A percentile compares a stretch with the other conserved stretches of the same genome.
Evolutionary conservation across 2,888 invertebrate species (phyloP).

Genomic region (Leucoma salicis): DNA sequence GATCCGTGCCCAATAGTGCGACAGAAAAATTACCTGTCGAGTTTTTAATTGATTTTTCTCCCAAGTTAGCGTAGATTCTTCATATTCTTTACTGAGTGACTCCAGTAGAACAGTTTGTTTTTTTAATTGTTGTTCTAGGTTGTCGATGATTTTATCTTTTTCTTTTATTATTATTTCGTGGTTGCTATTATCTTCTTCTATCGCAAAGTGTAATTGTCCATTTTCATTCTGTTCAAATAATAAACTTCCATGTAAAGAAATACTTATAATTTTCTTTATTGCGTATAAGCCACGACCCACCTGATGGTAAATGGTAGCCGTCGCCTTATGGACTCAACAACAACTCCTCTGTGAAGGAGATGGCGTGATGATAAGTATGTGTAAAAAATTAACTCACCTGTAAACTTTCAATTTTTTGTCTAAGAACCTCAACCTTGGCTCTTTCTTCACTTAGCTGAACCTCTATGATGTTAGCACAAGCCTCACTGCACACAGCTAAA

Average conservation of each 20-base stretch:
- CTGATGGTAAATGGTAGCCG: too few relatives aligned
- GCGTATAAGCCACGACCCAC: too few relatives aligned
- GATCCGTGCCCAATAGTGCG: too few relatives aligned
- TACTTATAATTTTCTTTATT: too few relatives aligned
- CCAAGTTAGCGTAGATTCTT: slow-evolving; percentile 39
- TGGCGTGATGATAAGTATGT: too few relatives aligned
- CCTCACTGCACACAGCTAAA: slow-evolving; percentile 63
- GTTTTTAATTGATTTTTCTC: slow-evolving; percentile 42
- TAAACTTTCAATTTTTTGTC: slow-evolving; percentile 58
- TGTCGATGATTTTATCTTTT: slow-evolving; percentile 47
- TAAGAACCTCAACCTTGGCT: slow-evolving; percentile 58
- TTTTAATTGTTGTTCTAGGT: slow-evolving; percentile 43
- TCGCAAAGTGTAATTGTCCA: slow-evolving; percentile 46
- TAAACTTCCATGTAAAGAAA: too few relatives aligned
- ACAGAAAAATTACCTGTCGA: slow-evolving; percentile 23
- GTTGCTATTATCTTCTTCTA: slow-evolving; percentile 49
- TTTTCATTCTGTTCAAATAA: slow-evolving; percentile 44
- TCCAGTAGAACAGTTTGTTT: slow-evolving; percentile 33
- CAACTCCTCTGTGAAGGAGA: too few relatives aligned
- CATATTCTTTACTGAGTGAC: slow-evolving; percentile 39
- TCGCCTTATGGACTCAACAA: too few relatives aligned
- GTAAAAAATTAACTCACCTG: slow-evolving; percentile 60
- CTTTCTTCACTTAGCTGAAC: slow-evolving; percentile 67
- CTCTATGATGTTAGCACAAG: slow-evolving; percentile 69
- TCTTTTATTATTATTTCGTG: slow-evolving; percentile 48